Evolutionary conservation across 2,888 invertebrate species (phyloP).

Genomic region (Perizoma affinitatum): DNA sequence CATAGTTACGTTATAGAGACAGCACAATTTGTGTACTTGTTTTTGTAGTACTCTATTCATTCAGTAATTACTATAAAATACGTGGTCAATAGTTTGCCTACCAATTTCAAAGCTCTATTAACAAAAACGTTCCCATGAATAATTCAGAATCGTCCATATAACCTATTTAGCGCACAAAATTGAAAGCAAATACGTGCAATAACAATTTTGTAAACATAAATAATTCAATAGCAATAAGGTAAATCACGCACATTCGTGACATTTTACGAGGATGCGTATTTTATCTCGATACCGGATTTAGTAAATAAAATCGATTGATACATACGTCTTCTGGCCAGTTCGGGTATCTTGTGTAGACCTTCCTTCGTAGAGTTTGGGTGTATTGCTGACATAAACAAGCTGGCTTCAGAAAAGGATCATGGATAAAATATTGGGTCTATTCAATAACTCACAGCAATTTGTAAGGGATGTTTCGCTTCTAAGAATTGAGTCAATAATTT

Average conservation of each 20-base stretch:
- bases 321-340: slow-evolving; percentile 27
- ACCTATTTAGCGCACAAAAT: slow-evolving; percentile 17
- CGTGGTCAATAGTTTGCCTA: not conserved
- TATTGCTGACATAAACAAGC: slow-evolving; percentile 27
- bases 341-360: slow-evolving; percentile 18
- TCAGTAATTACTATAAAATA: no score
- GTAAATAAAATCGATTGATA: slow-evolving; percentile 26
- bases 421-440: slow-evolving; percentile 17
- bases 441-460: slow-evolving; percentile 16
- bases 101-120: not conserved
- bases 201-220: slow-evolving; percentile 26
- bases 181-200: slow-evolving; percentile 24
- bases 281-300: slow-evolving; percentile 26
- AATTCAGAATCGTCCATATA: slow-evolving; percentile 2
- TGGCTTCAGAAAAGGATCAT: slow-evolving; percentile 25
- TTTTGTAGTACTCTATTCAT: no score
- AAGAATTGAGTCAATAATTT: not conserved
- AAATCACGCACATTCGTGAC: slow-evolving; percentile 31
- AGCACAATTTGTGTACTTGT: no score
- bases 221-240: slow-evolving; percentile 33
- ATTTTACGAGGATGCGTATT: slow-evolving; percentile 32
- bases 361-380: slow-evolving; percentile 8
- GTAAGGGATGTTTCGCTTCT: slow-evolving; percentile 6
- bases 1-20: no score
- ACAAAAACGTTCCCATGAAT: slow-evolving; percentile 1